Evolutionary conservation across 2,113 vertebrate species (phyloP).

Genomic region (Athene cunicularia): DNA sequence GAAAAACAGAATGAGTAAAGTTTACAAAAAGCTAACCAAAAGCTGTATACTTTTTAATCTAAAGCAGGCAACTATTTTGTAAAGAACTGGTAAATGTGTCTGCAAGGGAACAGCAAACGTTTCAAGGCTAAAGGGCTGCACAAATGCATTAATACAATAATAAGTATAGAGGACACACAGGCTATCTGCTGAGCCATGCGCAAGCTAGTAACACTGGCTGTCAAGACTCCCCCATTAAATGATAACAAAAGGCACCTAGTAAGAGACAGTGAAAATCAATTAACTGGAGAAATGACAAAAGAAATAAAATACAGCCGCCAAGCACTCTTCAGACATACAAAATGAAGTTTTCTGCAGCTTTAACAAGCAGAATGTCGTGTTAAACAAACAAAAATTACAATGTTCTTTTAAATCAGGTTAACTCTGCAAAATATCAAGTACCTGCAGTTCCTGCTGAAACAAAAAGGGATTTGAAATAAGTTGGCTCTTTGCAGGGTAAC

Average conservation of each 20-base stretch:
- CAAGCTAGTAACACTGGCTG: neutral
- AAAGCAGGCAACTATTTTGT: neutral
- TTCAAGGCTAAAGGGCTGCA: neutral
- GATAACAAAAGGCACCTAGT: constrained; percentile 3
- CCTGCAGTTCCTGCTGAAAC: neutral
- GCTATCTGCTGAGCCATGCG: constrained; percentile 14
- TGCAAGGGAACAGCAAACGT: neutral
- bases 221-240: constrained; percentile 7
- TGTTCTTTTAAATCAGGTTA: neutral
- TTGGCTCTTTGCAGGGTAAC: neutral
- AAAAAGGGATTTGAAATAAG: neutral
- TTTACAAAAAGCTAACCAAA: neutral
- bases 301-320: neutral
- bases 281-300: neutral
- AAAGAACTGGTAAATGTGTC: neutral
- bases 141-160: neutral
- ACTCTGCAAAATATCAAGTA: neutral
- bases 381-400: neutral
- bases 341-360: neutral
- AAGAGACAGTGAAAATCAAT: constrained; percentile 15
- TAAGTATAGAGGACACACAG: neutral
- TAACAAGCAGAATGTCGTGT: neutral
- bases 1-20: neutral
- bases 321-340: neutral
- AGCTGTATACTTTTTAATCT: neutral